A percentile compares a stretch with the other conserved stretches of the same genome.
Evolutionary conservation across 2,888 invertebrate species (phyloP).

Genomic region (Noctua janthe): DNA sequence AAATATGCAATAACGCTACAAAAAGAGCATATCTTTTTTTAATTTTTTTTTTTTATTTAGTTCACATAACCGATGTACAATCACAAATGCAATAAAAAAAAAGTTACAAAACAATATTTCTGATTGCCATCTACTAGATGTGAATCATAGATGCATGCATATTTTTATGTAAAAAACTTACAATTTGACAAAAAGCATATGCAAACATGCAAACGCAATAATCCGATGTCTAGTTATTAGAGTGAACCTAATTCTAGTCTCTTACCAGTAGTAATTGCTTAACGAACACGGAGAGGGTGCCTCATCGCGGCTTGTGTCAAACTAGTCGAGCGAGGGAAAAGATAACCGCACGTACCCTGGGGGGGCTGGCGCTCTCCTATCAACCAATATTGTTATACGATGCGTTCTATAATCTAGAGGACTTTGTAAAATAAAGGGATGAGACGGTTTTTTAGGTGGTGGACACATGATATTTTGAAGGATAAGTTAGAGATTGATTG

Average conservation of each 20-base stretch:
- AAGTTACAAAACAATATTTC: too few relatives aligned
- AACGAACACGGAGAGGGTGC: neutral
- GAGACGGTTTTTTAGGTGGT: neutral
- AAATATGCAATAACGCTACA: neutral
- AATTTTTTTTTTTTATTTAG: too few relatives aligned
- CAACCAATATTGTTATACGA: constrained; percentile 1
- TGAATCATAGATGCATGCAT: too few relatives aligned
- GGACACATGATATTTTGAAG: neutral
- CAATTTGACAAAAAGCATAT: too few relatives aligned
- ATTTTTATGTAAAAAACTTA: too few relatives aligned
- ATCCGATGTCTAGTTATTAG: neutral
- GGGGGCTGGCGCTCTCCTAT: neutral
- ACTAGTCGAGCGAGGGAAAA: constrained; percentile 10
- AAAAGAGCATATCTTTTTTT: too few relatives aligned
- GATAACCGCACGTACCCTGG: neutral
- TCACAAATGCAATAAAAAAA: too few relatives aligned
- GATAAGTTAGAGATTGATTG: neutral
- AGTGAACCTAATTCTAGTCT: neutral
- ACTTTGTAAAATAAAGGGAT: neutral
- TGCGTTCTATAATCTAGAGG: neutral
- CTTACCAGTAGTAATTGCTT: constrained; percentile 16
- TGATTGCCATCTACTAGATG: too few relatives aligned
- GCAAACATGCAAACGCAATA: neutral
- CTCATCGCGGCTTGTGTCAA: constrained; percentile 19
- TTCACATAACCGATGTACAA: too few relatives aligned